Conservation (phyloP, 1,140 invertebrate species). For the Cecropterus lyciades region DNA sequence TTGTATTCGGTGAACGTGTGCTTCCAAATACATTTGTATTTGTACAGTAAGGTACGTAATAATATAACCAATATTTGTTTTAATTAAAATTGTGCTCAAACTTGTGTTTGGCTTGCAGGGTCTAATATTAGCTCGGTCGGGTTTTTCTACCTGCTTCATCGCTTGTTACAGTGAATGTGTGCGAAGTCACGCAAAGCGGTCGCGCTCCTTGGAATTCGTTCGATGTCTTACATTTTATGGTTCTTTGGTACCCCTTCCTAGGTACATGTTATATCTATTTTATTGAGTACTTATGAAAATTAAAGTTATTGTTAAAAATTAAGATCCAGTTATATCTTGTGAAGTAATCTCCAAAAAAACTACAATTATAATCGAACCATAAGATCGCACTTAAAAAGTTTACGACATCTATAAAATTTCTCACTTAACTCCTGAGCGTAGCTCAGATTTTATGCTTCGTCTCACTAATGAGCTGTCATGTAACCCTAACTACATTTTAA, state of each 20-base stretch:
- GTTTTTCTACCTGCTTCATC: conserved; percentile 65
- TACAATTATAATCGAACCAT: conserved; percentile 19
- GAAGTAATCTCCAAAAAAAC: conserved; percentile 18
- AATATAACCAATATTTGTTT: conserved; percentile 53
- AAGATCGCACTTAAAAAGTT: conserved; percentile 25
- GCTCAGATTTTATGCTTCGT: conserved; percentile 22
- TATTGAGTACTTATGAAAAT: too few relatives aligned
- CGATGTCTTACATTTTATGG: conserved; percentile 48
- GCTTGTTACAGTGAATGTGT: conserved; percentile 63
- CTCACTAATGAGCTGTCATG: conserved; percentile 31
- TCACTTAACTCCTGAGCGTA: conserved; percentile 15
- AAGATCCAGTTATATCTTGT: neutral
- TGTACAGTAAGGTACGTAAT: conserved; percentile 10
- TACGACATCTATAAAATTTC: conserved; percentile 34
- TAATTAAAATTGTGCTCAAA: conserved; percentile 56
- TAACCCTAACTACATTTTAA: conserved; percentile 26
- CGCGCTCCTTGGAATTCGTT: conserved; percentile 52
- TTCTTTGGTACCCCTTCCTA: conserved; percentile 42
- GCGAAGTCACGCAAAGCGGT: conserved; percentile 61
- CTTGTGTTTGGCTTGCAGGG: conserved; percentile 35
- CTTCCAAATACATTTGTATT: conserved; percentile 28
- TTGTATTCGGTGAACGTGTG: conserved; percentile 41
- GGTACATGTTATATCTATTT: too few relatives aligned
- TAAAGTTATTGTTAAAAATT: too few relatives aligned
- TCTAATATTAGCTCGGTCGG: conserved; percentile 58